phyloP scores from a whole-genome alignment of 2,888 invertebrate genomes.

The Tipula helvola region DNA sequence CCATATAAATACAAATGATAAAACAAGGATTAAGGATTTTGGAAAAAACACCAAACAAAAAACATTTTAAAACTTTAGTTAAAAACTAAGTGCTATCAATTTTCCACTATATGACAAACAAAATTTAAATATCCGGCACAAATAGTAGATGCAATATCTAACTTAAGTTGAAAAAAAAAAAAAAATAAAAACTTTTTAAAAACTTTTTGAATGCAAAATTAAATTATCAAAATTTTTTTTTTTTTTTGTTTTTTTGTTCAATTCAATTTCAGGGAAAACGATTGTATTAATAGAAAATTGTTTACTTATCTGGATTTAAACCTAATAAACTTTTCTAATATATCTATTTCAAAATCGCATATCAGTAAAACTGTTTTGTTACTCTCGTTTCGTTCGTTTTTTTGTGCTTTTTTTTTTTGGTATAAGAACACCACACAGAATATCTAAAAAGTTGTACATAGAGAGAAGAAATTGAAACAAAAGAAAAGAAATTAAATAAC shows the following conservation, averaged over 20 bases:
- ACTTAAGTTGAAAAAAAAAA: not conserved
- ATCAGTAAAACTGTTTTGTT: not conserved
- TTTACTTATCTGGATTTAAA: constrained; percentile 4
- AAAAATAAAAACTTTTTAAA: not conserved
- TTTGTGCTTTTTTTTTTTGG: not conserved
- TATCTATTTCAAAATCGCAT: constrained; percentile 4
- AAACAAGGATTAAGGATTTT: not conserved
- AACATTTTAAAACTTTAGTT: not conserved
- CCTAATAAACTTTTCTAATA: constrained; percentile 4
- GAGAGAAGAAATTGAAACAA: not conserved
- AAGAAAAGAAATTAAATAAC: constrained; percentile 4
- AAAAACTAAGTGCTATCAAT: not conserved
- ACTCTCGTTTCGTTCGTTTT: not conserved
- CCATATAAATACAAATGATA: not conserved
- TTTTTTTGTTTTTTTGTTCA: not conserved
- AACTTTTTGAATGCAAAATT: not conserved
- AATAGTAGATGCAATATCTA: not conserved
- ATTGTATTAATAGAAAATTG: not conserved
- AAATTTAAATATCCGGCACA: constrained; percentile 4
- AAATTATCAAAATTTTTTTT: not conserved
- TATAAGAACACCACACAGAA: not conserved
- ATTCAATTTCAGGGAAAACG: not conserved
- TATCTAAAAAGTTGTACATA: not conserved
- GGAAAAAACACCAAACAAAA: not conserved
- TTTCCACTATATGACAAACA: constrained; percentile 4